These are phyloP conservation scores for Atta cephalotes DNA, from an alignment of 1,140 invertebrate genomes.

Conservation along the genomic window DNA sequence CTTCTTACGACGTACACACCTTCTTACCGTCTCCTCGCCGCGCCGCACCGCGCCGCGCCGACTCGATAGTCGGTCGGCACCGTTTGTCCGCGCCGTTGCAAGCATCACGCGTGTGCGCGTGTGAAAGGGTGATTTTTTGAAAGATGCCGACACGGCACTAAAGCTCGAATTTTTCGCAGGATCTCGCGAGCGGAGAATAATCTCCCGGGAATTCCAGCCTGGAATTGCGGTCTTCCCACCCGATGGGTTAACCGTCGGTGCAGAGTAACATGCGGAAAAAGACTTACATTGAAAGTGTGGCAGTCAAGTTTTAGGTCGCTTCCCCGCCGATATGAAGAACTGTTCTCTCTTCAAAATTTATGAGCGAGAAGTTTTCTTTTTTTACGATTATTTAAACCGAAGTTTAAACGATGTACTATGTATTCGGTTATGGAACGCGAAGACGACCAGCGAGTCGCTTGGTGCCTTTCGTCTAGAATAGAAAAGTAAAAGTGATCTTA, in stretches of 20 bases:
- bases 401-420: too few species aligned
- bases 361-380: neutral
- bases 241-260: slow-evolving; percentile 33
- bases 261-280: slow-evolving; percentile 32
- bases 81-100: slow-evolving; percentile 51
- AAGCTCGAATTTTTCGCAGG: slow-evolving; percentile 48
- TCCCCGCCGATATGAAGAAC: slow-evolving; percentile 21
- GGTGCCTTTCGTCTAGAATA: too few species aligned
- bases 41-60: too few species aligned
- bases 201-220: slow-evolving; percentile 39
- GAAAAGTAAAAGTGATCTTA: too few species aligned
- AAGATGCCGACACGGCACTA: slow-evolving; percentile 33
- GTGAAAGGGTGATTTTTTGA: slow-evolving; percentile 39
- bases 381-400: neutral
- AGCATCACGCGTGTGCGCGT: slow-evolving; percentile 26
- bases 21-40: slow-evolving; percentile 47
- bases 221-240: slow-evolving; percentile 43
- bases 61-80: slow-evolving; percentile 37
- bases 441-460: slow-evolving; percentile 19
- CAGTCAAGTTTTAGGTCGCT: slow-evolving; percentile 6
- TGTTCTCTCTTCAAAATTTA: neutral
- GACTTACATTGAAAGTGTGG: slow-evolving; percentile 16
- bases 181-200: slow-evolving; percentile 45
- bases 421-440: slow-evolving; percentile 9
- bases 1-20: slow-evolving; percentile 62